Percentiles rank a stretch among this genome's conserved stretches.
Evolutionary conservation across 2,797 vertebrate species (phyloP).

Genomic region (Enteromius unitaeniatus): DNA sequence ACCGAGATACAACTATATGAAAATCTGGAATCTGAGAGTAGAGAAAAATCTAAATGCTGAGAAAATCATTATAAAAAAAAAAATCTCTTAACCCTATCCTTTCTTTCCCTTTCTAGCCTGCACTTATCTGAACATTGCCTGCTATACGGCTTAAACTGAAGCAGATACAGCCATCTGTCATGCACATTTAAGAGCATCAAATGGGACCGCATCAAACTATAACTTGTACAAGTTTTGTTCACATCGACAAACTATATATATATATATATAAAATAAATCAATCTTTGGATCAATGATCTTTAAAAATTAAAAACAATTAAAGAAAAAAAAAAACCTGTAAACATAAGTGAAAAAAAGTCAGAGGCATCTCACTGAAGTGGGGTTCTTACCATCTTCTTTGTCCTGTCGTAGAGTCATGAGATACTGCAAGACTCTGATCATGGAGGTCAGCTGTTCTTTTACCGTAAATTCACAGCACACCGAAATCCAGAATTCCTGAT

Average conservation of each 20-base stretch:
- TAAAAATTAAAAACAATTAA: background rate
- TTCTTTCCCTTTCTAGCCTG: too few relatives aligned
- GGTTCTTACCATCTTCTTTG: slow-evolving; percentile 83
- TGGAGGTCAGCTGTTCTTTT: slow-evolving; percentile 80
- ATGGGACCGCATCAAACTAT: too few relatives aligned
- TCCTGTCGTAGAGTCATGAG: slow-evolving; percentile 88
- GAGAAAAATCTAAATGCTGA: too few relatives aligned
- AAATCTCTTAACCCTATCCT: too few relatives aligned
- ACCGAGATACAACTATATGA: too few relatives aligned
- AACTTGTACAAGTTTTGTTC: background rate
- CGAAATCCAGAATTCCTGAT: slow-evolving; percentile 91
- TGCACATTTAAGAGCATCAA: background rate
- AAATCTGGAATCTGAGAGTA: too few relatives aligned
- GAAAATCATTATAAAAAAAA: too few relatives aligned
- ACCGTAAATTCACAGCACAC: slow-evolving; percentile 87
- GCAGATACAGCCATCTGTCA: background rate
- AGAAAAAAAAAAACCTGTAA: background rate
- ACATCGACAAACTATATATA: background rate
- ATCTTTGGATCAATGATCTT: background rate
- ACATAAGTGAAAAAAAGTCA: background rate
- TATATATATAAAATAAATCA: background rate
- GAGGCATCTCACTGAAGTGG: background rate
- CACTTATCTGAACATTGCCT: too few relatives aligned
- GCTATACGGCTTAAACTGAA: too few relatives aligned
- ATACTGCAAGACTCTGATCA: slow-evolving; percentile 87